Evolutionary conservation across 1,140 invertebrate species (phyloP), one percentile per base, ranked within the genome.

Genomic region (Rhagoletis pomonella): DNA sequence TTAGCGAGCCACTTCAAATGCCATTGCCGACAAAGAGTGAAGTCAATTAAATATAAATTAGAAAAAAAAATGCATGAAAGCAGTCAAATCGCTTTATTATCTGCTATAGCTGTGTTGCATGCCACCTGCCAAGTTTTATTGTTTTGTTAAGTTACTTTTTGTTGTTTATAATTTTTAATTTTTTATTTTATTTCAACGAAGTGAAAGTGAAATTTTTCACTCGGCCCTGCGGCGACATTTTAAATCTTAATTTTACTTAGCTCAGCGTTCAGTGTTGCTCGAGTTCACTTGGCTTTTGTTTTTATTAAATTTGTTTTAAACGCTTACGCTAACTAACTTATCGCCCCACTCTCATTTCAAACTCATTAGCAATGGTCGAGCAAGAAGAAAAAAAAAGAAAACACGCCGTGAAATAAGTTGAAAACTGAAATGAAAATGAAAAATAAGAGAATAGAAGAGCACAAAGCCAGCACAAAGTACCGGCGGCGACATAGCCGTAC

Each of bases 121-220:
- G 73, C 47, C 73, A 81, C 73, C 19, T 81, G 47, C 73, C n/a
- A 19, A n/a, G 73, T 12, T n/a, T 19, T 19, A 9, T 5, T n/a
- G 1, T 47, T 17, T 44, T 17, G 47, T 55, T 81, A 81, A 55
- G 47, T 9, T n/a, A 19, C 44, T 81, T 55, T 55, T n/a, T 12
- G 50, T 19, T 19, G 47, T 73, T 73, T 73, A 29, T 29, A 67
- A 19, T 67, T 67, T 67, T 67, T 67, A 6, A 6, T 39, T 77
- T 81, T 47, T 81, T 2, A 0, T 55, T 55, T 55, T 55, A 29
- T 81, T 81, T 29, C 2, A 1, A 10, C 73, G 19, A 81, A 81
- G 73, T 81, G 47, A 81, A 81, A 81, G 47, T 81, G 73, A 81
- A 81, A 81, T 81, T 12, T 81, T 81, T 81, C 73, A 55, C 73